A percentile compares a stretch with the other conserved stretches of the same genome.
phyloP scores from a whole-genome alignment of 2,113 vertebrate genomes.

The Porphyrio hochstetteri region DNA sequence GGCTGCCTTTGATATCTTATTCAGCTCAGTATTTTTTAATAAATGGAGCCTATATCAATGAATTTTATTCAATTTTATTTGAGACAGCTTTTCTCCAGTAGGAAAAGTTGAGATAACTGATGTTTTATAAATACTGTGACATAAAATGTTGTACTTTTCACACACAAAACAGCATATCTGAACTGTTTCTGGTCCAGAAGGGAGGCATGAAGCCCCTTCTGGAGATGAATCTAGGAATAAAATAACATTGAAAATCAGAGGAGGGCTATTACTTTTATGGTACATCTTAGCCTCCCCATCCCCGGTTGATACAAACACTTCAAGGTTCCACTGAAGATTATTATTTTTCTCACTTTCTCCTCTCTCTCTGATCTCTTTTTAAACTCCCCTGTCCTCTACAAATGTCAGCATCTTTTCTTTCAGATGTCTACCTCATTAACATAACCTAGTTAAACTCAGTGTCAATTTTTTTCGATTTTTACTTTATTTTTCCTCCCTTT shows the following conservation, averaged over 20 bases:
- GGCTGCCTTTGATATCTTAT: neutral
- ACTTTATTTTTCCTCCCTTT: too few species aligned
- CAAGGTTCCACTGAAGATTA: neutral
- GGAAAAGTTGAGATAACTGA: neutral
- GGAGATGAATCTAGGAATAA: neutral
- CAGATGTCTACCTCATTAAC: neutral
- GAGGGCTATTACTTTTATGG: neutral
- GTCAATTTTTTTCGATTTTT: neutral
- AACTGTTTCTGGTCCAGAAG: neutral
- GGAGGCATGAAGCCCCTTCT: neutral
- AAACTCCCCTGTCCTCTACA: neutral
- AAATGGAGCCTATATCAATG: neutral
- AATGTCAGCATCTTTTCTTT: neutral
- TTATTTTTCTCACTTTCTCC: neutral
- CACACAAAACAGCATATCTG: neutral
- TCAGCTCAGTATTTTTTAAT: neutral
- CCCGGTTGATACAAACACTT: neutral
- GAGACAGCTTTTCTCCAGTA: neutral
- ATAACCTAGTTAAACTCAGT: neutral
- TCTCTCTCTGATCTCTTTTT: neutral
- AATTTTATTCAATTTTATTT: neutral
- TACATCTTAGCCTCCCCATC: neutral
- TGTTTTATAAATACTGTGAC: neutral
- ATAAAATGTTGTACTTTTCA: neutral
- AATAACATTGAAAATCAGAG: neutral